phyloP scores from a whole-genome alignment of 1,140 invertebrate genomes.

The Drosophila persimilis region DNA sequence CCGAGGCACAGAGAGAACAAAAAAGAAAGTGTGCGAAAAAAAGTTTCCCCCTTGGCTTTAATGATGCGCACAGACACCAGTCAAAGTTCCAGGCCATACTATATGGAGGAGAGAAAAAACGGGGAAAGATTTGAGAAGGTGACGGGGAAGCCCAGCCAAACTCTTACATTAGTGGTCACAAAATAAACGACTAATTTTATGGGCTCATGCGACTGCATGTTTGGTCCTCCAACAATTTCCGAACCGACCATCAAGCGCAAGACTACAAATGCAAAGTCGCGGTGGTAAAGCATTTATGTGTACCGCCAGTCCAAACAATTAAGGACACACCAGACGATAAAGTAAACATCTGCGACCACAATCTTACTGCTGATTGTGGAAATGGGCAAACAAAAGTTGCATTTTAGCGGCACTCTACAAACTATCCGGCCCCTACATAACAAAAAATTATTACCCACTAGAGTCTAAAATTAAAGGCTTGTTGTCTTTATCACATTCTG shows the following conservation, averaged over 20 bases:
- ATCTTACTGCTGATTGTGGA: constrained; percentile 28
- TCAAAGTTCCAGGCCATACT: not conserved
- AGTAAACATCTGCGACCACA: constrained; percentile 22
- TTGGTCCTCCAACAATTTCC: constrained; percentile 39
- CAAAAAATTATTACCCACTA: constrained; percentile 52
- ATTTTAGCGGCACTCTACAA: constrained; percentile 42
- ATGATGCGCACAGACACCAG: constrained; percentile 70
- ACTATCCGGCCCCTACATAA: constrained; percentile 33
- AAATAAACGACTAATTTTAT: constrained; percentile 71
- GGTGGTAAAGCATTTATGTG: too few relatives aligned
- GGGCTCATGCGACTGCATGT: constrained; percentile 56
- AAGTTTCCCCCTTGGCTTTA: constrained; percentile 65
- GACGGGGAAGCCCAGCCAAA: constrained; percentile 4
- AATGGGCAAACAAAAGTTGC: constrained; percentile 51
- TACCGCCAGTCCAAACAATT: constrained; percentile 46
- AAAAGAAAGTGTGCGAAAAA: constrained; percentile 54
- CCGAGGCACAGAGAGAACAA: constrained; percentile 16
- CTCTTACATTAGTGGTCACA: constrained; percentile 53
- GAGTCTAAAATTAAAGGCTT: constrained; percentile 44
- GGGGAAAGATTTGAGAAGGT: constrained; percentile 38
- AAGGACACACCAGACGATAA: constrained; percentile 5
- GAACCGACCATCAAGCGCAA: constrained; percentile 19
- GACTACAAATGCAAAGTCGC: constrained; percentile 3
- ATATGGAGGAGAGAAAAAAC: not conserved
- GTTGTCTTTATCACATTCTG: constrained; percentile 63